Percentiles rank a stretch among this genome's conserved stretches.
Evolutionary conservation across 1,140 invertebrate genomes (phyloP).

Genomic region (Trichoplusia ni): DNA sequence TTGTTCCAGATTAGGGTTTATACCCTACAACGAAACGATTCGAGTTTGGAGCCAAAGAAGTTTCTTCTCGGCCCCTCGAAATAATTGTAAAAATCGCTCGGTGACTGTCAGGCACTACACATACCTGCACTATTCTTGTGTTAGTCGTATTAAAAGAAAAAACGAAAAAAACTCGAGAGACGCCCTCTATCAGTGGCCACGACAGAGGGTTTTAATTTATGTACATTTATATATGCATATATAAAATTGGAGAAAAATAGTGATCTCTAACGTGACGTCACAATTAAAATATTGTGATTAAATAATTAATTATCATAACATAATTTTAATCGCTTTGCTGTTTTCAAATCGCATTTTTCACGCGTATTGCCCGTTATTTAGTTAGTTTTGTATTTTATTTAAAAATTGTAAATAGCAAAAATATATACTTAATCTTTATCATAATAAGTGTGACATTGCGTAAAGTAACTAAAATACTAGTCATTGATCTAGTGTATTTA

Average conservation of each 20-base stretch:
- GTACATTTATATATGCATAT: slow-evolving; percentile 74
- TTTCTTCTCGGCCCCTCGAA: slow-evolving; percentile 59
- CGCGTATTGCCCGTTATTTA: slow-evolving; percentile 54
- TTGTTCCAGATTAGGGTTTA: slow-evolving; percentile 73
- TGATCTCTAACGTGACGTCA: slow-evolving; percentile 80
- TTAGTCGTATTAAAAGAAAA: slow-evolving; percentile 62
- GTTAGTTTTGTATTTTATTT: slow-evolving; percentile 53
- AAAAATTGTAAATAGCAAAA: slow-evolving; percentile 48
- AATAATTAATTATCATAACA: slow-evolving; percentile 43
- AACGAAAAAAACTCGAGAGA: slow-evolving; percentile 61
- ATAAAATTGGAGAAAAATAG: slow-evolving; percentile 63
- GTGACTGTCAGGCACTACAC: slow-evolving; percentile 67
- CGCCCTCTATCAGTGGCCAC: slow-evolving; percentile 75
- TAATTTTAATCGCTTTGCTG: slow-evolving; percentile 47
- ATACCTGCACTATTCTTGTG: slow-evolving; percentile 70
- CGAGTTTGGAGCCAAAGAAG: slow-evolving; percentile 58
- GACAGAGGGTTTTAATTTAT: slow-evolving; percentile 59
- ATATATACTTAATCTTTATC: slow-evolving; percentile 46
- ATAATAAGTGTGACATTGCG: slow-evolving; percentile 60
- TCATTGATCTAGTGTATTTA: slow-evolving; percentile 80
- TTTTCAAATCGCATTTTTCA: slow-evolving; percentile 56
- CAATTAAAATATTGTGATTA: slow-evolving; percentile 69
- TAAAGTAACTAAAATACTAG: slow-evolving; percentile 76
- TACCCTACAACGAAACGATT: slow-evolving; percentile 72
- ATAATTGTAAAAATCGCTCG: slow-evolving; percentile 68